Conservation (phyloP, 2,797 vertebrate genomes). For the Acanthiza pusilla region DNA sequence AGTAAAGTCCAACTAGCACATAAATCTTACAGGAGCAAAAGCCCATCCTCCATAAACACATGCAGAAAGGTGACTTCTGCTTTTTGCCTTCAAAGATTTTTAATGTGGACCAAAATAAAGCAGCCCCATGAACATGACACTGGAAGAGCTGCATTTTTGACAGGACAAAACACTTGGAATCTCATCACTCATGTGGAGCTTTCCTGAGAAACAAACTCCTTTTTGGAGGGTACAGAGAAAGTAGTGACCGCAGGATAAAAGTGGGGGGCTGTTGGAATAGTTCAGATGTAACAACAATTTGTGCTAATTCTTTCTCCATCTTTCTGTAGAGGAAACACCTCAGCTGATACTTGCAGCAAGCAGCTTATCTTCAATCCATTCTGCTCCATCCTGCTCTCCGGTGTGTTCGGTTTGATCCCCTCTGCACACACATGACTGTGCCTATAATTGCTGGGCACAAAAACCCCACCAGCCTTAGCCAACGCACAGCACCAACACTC, state of each 20-base stretch:
- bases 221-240: background rate
- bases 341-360: background rate
- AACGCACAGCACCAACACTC: background rate
- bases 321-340: background rate
- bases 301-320: background rate
- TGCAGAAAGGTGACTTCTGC: background rate
- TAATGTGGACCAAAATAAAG: background rate
- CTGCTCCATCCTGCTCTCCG: background rate
- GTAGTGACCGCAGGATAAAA: background rate
- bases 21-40: background rate
- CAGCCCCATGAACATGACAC: too few species aligned
- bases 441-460: background rate
- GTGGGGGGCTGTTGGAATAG: background rate
- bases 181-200: accelerated
- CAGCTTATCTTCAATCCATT: background rate
- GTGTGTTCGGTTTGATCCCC: background rate
- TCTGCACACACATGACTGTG: background rate
- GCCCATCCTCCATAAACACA: background rate
- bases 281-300: background rate
- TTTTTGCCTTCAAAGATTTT: background rate
- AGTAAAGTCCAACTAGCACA: background rate
- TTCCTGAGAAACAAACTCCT: background rate
- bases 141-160: background rate
- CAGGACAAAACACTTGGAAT: background rate
- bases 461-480: background rate